Evolutionary conservation across 2,797 vertebrate species (phyloP).

Genomic region (Aselliscus stoliczkanus): DNA sequence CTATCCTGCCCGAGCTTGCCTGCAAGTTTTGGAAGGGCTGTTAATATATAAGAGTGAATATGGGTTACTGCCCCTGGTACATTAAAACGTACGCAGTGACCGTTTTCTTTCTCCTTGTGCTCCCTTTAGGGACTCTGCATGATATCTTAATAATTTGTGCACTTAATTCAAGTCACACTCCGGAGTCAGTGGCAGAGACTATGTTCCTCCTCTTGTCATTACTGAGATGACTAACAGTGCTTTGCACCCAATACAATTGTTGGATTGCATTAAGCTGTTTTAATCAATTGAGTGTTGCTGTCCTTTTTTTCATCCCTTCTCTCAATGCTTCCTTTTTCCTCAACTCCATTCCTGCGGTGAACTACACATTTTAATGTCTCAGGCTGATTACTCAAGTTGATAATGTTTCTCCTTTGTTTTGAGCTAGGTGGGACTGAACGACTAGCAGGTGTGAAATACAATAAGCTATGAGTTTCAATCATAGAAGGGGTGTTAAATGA

Average conservation of each 20-base stretch:
- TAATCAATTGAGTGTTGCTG: not conserved
- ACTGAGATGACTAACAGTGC: not conserved
- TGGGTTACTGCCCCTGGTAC: not conserved
- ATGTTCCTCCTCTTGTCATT: not conserved
- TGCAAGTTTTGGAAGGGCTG: conserved; percentile 2
- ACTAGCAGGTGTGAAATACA: conserved; percentile 19
- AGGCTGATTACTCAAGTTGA: not conserved
- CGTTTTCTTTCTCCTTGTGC: not conserved
- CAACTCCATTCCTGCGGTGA: not conserved
- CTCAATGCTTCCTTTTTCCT: not conserved
- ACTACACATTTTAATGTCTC: not conserved
- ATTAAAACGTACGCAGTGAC: not conserved
- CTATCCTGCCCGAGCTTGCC: not conserved
- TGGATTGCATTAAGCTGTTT: not conserved
- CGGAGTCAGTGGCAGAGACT: not conserved
- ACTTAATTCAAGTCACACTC: not conserved
- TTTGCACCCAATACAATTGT: not conserved
- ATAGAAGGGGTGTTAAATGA: not conserved
- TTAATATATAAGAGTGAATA: not conserved
- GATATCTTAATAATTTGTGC: not conserved
- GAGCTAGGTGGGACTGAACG: not conserved
- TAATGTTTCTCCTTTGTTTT: not conserved
- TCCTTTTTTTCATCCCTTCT: not conserved
- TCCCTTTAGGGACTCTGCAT: not conserved
- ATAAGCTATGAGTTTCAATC: conserved; percentile 13